Evolutionary conservation across 2,888 invertebrate genomes (phyloP), one percentile per base, ranked within the genome.

Genomic region (Heliconius hortense): DNA sequence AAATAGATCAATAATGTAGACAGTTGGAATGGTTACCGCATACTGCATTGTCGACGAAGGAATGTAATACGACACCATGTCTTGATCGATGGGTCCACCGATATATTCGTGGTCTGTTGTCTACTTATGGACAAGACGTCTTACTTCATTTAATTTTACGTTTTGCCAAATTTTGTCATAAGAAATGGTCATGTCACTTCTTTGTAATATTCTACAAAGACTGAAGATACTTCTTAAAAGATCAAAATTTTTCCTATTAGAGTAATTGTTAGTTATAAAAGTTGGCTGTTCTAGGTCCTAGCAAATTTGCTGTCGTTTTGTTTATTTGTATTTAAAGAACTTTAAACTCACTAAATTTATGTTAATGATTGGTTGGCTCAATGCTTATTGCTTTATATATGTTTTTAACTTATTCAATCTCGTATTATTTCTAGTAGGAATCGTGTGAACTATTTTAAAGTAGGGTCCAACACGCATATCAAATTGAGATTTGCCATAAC

Each of bases 61-160:
- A 91, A 92, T 90, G 89, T 87, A 86, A 90, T 90, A 84, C 88
- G 87, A 90, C 88, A 87, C 88, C 87, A 84, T 81, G 82, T 82
- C 87, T 87, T 88, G 89, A 91, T 89, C 85, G 88, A 91, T 91
- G 87, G 85, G 73, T 86, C 84, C 86, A 87, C 48, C 48, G 48
- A 91, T 90, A 90, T 90, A 89, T 89, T 86, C 86, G 88, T 85
- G 86, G 86, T 85, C 86, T 82, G 84, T 84, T 66, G 39, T 72
- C 84, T 84, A 82, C 83, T 80, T 82, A 78, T 79, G 43, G 64
- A 39, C 8, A 66, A 66, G 66, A 39, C 66, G 66, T n/a, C 3
- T n/a, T 13, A 24, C 39, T 24, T 39, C 8, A 64, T 39, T 24
- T 64, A 39, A 64, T 35, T 21, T 39, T 39, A 43, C 56, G n/a